These are phyloP conservation scores for Rhadinocentrus ornatus DNA, from an alignment of 2,797 vertebrate genomes.

Conservation along the genomic window DNA sequence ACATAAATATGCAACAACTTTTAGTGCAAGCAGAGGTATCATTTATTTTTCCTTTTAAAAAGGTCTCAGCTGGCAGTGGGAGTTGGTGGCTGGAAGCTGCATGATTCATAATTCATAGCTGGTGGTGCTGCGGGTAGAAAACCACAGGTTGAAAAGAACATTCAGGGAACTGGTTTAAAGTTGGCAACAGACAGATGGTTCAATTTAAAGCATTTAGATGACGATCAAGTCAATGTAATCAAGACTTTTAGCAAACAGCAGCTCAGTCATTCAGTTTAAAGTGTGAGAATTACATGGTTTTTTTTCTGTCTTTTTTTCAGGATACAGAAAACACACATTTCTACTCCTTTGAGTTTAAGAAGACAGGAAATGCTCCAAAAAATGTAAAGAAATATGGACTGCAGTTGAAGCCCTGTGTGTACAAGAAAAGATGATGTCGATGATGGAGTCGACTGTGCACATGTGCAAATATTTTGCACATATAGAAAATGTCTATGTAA, in stretches of 20 bases:
- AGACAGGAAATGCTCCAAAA: constrained; percentile 65
- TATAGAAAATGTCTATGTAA: neutral
- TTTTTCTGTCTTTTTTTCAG: constrained; percentile 55
- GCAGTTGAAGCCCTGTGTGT: constrained; percentile 82
- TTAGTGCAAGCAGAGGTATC: neutral
- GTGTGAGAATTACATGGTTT: neutral
- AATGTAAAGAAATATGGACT: constrained; percentile 75
- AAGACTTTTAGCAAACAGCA: neutral
- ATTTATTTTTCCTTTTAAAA: constrained; percentile 2
- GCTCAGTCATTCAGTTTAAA: neutral
- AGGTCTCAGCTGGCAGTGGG: neutral
- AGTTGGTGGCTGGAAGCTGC: constrained; percentile 7
- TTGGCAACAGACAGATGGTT: neutral
- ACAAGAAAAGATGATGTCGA: constrained; percentile 84
- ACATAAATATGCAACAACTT: neutral
- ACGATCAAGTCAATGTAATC: neutral
- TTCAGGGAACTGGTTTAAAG: constrained; percentile 8
- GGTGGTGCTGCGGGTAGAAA: constrained; percentile 23
- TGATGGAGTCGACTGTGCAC: too few species aligned
- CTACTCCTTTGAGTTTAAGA: constrained; percentile 82
- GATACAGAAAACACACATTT: constrained; percentile 83
- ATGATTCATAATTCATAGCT: neutral
- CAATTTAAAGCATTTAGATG: constrained; percentile 7
- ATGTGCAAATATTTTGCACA: neutral
- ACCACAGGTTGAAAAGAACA: constrained; percentile 9